Evolutionary conservation across 2,797 vertebrate species (phyloP), one percentile per base, ranked within the genome.

Genomic region (Amphiprion clarkii): DNA sequence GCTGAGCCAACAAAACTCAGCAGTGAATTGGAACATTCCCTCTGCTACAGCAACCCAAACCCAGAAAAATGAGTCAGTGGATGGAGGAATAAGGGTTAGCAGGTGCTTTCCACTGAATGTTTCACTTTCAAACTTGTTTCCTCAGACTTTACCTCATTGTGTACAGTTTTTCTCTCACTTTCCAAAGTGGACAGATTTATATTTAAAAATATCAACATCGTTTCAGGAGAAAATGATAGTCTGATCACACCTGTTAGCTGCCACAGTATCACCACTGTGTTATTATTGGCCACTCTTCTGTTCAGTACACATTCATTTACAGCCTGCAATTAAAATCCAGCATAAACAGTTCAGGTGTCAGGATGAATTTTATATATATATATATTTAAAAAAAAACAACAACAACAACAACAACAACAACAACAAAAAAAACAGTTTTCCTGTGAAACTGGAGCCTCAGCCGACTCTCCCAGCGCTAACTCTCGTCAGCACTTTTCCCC

Each of bases 91-190:
- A 21, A 3, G 55, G 17, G 72, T 5, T 54, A 16, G 36, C 42
- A 64, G 75, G 83, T 84, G 68, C 31, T 88, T 88, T 78, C 82
- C 79, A 61, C 42, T 57, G 25, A 17, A 10, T 27, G 59, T 75
- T 84, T 82, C 61, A 39, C 54, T 79, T 78, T 84, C 29, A 63
- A 23, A 54, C 75, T 42, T 7, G 5, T 68, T 77, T 74, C 63
- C 39, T 49, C 6, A 10, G 52, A 40, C 21, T 14, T 44, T 33
- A 69, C 57, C 42, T 73, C 59, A 48, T 51, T 2, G 10, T n/a
- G 17, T 33, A 33, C 6, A 33, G 6, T 17, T 25, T 58, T 53
- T 36, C 25, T 53, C 12, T 53, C 44, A 66, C 33, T 62, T 61
- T 53, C 13, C 36, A 52, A 12, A 46, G 49, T 6, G 48, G 31